Evolutionary conservation across 1,140 invertebrate genomes (phyloP), one percentile per base, ranked within the genome.

Genomic region (Aricia agestis): DNA sequence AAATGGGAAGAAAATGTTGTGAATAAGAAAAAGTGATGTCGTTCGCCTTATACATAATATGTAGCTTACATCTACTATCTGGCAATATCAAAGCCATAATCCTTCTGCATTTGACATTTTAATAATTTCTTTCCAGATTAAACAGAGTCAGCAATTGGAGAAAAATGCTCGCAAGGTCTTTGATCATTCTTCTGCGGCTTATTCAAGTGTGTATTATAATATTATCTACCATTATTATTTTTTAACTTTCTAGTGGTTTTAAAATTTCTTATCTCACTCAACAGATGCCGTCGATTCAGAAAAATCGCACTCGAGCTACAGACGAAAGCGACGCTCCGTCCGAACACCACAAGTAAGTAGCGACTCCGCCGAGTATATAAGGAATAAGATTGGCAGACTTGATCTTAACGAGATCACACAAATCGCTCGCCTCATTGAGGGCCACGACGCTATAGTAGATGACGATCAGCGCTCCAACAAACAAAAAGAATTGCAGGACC

Each of bases 291-390:
- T 80, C 7, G 87, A 90, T 45, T 70, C 81, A 9, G 87, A 90
- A 58, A 88, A 86, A 76, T 86, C 86, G 5, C 82, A 86, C 72
- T 87, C 82, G 70, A 87, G 82, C 77, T 80, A 79, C 73, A 82
- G 76, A 72, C 84, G 81, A 76, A 89, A 87, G 74, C 82, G 87
- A 6, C 86, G 87, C 69, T 77, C 78, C 32, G 52, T 81, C 13
- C 80, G 85, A 32, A 74, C 84, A 2, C 79, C 80, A 71, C 88
- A 90, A 83, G 89, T 91, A 91, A 91, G 89, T 91, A 91, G 76
- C 69, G 86, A 87, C 72, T 76, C 85, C 15, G 83, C 82, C 11
- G 89, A 91, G 66, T 84, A 85, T 66, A 82, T 89, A 66, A 82
- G 86, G 58, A 84, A 83, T 77, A 83, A 85, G 72, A 87, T 91